Evolutionary conservation across 2,113 vertebrate species (phyloP), one percentile per base, ranked within the genome.

Genomic region (Boleophthalmus pectinirostris): DNA sequence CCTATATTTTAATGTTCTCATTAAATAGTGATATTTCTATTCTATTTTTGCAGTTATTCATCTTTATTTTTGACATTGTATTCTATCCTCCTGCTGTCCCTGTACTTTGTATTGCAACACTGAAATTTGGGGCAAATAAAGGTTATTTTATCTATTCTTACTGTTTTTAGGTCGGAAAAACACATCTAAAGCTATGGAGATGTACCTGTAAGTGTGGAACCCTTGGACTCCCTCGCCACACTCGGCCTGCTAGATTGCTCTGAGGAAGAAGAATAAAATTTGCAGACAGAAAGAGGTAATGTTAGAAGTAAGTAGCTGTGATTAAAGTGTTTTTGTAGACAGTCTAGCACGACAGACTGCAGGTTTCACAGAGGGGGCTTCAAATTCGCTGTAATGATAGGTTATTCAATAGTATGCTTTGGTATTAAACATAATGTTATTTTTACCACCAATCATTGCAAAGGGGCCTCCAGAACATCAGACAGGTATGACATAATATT

Each of bases 181-280:
- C 7, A 66, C 25, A 46, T 38, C 67, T 20, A 71, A 66, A 66
- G 23, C 13, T 2, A 53, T 21, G 3, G 3, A 73, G 7, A 56
- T 79, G 85, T 79, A 93, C 92, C 89, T 67, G 78, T 80, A 80
- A 69, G 65, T 69, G 88, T 76, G 61, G 90, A 70, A 85, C 85
- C 86, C 78, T 73, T 88, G 6, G 90, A 86, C 69, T 82, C 75
- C n/a, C 82, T 87, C 3, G 88, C 85, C 70, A 83, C 75, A 20
- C 81, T 88, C 2, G 76, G 71, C 69, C 79, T 85, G 72, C 79
- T 83, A 6, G 88, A 85, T 78, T 87, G 85, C 63, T 93, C 93
- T 93, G 77, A 11, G 21, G 18, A 66, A 66, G 23, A 66, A 13
- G 25, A 38, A 63, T 16, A 47, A 24, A 21, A 47, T 24, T 61